phyloP scores from a whole-genome alignment of 2,113 vertebrate species.

The Bubo blakistoni region DNA sequence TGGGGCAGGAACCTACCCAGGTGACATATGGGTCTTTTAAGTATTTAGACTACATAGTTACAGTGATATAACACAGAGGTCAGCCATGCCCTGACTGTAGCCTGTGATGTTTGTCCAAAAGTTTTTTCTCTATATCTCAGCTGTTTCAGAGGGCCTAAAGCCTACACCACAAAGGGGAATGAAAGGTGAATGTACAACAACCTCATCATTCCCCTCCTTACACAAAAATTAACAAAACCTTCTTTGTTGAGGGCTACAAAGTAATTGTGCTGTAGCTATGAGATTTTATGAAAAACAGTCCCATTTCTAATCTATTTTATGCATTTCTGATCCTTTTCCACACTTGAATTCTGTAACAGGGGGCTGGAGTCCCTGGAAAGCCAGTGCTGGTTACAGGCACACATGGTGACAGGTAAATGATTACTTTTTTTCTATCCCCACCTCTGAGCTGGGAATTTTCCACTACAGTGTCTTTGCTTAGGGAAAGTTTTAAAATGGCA shows the following conservation, averaged over 20 bases:
- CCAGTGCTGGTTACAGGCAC: background rate
- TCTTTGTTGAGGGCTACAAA: background rate
- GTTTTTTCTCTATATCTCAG: background rate
- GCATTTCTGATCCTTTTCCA: background rate
- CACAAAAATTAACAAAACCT: background rate
- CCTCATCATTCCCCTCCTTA: background rate
- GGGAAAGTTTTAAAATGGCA: conserved; percentile 73
- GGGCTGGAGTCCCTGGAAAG: conserved; percentile 1
- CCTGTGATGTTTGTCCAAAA: background rate
- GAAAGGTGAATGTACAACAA: background rate
- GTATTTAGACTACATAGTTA: background rate
- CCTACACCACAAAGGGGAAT: background rate
- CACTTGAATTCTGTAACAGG: background rate
- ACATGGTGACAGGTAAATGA: conserved; percentile 55
- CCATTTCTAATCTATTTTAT: background rate
- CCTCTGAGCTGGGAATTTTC: conserved; percentile 76
- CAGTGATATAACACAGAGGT: background rate
- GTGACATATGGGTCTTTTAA: background rate
- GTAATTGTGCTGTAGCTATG: background rate
- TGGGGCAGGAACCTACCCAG: too few relatives aligned
- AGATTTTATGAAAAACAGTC: background rate
- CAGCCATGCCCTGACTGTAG: background rate
- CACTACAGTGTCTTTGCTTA: conserved; percentile 68
- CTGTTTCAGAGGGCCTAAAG: background rate
- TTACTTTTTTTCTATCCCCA: conserved; percentile 57